Conservation (phyloP, 2,113 vertebrate species). For the Atrichornis clamosus region DNA sequence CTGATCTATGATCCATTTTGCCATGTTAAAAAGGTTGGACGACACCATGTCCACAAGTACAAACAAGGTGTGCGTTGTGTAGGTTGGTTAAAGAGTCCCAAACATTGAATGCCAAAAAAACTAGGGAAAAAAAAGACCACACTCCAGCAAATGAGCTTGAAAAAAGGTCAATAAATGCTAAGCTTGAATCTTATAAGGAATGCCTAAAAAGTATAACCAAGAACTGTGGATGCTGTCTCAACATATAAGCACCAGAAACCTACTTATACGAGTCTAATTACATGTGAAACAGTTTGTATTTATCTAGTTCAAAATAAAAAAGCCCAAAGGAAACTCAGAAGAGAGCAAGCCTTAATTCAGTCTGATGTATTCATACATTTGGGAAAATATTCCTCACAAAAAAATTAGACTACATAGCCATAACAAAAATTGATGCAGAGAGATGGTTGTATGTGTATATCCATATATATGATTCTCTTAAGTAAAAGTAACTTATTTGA, state of each 20-base stretch:
- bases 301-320: background rate
- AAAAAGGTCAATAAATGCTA: background rate
- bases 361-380: background rate
- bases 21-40: background rate
- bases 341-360: background rate
- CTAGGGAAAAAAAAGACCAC: rapidly evolving
- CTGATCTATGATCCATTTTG: background rate
- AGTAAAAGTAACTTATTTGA: background rate
- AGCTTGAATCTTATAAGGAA: background rate
- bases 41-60: background rate
- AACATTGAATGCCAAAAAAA: background rate
- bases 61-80: background rate
- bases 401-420: background rate
- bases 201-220: background rate
- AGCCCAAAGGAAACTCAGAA: background rate
- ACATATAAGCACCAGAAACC: background rate
- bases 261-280: background rate
- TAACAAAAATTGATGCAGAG: background rate
- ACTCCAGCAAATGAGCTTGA: background rate
- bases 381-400: background rate
- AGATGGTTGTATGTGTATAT: background rate
- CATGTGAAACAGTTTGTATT: background rate
- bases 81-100: background rate
- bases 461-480: background rate
- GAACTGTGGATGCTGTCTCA: background rate